Percentiles rank a stretch among this genome's conserved stretches.
phyloP scores from a whole-genome alignment of 2,113 vertebrate genomes.

The Petaurus breviceps region DNA sequence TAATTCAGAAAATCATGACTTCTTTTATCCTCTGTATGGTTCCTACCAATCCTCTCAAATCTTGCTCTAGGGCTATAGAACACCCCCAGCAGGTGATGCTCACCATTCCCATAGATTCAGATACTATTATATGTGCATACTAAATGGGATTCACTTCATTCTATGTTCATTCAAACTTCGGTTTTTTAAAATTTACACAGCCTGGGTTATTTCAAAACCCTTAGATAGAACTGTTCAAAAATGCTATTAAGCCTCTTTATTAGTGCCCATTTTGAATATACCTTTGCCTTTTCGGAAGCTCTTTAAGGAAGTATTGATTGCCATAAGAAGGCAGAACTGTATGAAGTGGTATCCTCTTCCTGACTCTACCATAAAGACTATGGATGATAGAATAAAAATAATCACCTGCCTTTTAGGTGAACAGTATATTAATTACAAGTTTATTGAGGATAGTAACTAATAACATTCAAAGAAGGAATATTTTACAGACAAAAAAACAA shows the following conservation, averaged over 20 bases:
- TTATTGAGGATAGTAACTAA: neutral
- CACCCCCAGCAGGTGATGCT: neutral
- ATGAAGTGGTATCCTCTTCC: neutral
- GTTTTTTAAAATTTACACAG: neutral
- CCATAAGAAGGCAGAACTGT: neutral
- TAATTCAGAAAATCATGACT: neutral
- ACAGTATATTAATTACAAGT: neutral
- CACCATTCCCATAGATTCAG: neutral
- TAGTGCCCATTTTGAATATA: neutral
- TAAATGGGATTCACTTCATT: neutral
- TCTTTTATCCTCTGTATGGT: constrained; percentile 7
- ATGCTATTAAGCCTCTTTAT: neutral
- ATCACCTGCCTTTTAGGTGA: neutral
- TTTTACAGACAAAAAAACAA: neutral
- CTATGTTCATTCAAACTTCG: neutral
- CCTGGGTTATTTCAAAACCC: neutral
- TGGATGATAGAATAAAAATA: neutral
- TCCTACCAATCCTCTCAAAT: neutral
- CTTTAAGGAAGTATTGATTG: neutral
- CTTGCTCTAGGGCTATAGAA: neutral
- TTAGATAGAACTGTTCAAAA: neutral
- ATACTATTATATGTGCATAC: neutral
- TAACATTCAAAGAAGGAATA: neutral
- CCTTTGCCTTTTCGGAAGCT: neutral
- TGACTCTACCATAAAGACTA: neutral